Conservation (phyloP, 35 echinoderm and acorn worm species). For the Stichopus chloronotus region DNA sequence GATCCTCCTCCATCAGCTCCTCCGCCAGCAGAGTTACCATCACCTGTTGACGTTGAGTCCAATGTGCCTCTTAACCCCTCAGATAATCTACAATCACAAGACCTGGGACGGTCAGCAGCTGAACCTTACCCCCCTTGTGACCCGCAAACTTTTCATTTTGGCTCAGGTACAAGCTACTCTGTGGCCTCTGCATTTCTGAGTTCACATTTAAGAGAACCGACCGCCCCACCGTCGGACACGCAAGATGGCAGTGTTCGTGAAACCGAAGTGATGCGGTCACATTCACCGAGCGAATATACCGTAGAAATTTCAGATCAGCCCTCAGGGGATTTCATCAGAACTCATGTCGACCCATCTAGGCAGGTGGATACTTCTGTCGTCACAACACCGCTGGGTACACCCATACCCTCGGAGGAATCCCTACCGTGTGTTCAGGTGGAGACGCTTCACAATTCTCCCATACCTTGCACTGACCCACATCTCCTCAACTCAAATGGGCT, state of each 20-base stretch:
- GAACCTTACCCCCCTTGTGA: neutral
- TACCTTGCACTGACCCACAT: neutral
- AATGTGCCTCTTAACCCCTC: neutral
- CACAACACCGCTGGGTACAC: neutral
- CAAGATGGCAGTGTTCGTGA: neutral
- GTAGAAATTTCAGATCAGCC: neutral
- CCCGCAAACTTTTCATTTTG: neutral
- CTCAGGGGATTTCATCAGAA: neutral
- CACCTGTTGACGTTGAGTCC: neutral
- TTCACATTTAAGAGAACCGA: neutral
- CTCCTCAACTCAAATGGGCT: too few species aligned
- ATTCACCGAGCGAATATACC: neutral
- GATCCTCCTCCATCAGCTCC: neutral
- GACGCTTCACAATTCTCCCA: neutral
- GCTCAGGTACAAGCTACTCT: neutral
- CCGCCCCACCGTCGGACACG: neutral
- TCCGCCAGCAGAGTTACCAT: too few species aligned
- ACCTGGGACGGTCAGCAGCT: neutral
- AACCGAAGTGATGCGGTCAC: neutral
- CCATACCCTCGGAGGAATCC: neutral
- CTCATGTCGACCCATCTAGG: too few species aligned
- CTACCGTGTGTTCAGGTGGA: slow-evolving; percentile 23
- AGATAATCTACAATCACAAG: neutral
- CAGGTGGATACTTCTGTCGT: neutral
- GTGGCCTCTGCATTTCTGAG: neutral